Evolutionary conservation across 2,113 vertebrate species (phyloP), one percentile per base, ranked within the genome.

Genomic region (Notarius quadriscutis): DNA sequence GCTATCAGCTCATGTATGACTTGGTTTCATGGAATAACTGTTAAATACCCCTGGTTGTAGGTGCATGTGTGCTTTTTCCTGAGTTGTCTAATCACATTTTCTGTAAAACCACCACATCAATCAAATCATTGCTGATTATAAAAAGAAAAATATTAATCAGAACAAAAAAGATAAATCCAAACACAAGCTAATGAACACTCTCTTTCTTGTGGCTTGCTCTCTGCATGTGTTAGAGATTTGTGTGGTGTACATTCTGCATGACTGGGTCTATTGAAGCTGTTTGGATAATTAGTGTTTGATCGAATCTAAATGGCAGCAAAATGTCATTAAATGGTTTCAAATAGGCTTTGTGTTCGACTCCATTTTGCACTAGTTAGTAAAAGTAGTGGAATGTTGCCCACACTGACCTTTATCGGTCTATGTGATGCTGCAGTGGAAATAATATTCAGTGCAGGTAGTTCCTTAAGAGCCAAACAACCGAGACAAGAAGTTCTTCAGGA

Each of bases 311-410:
- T 86, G 77, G 77, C 62, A 81, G 74, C 71, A 55, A 58, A 84
- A 74, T 74, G 75, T 80, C 60, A 86, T 88, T 55, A 79, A 72
- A 51, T 81, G 34, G 41, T 84, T 7, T 71, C 41, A 77, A 69
- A 87, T 60, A 91, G 86, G 53, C 65, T 58, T 80, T 86, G 34
- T 79, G 51, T 34, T 82, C 4, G 50, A 84, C 86, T 86, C 51
- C 5, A 10, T 41, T 84, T 87, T 75, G 48, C 27, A 79, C 50
- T 69, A 51, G 71, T 41, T 84, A 63, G 58, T 82, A 51, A 87
- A 84, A 81, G 55, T n/a, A 81, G 22, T 63, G 12, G 63, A 75
- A 50, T 63, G 51, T 34, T 41, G 60, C 7, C 30, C 55, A 27
- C 17, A 51, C 75, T 74, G 74, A 72, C 72, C 27, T 67, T 15